phyloP scores from a whole-genome alignment of 2,113 vertebrate species.

The Hassar affinis region DNA sequence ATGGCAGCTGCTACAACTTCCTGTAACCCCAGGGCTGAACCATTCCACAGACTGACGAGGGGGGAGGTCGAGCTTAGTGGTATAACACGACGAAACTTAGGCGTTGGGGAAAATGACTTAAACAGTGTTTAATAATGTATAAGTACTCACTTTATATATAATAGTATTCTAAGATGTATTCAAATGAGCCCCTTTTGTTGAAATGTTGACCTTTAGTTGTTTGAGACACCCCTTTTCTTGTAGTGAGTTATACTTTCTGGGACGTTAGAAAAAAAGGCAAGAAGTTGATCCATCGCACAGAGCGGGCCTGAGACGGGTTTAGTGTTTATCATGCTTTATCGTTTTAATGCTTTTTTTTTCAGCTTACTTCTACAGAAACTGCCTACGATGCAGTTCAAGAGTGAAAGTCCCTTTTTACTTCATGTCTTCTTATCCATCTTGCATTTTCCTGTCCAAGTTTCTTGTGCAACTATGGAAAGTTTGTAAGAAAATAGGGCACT shows the following conservation, averaged over 20 bases:
- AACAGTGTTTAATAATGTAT: not conserved
- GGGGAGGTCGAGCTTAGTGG: not conserved
- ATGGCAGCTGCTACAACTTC: constrained; percentile 89
- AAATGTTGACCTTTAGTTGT: not conserved
- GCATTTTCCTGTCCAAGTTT: not conserved
- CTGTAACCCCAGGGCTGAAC: constrained; percentile 79
- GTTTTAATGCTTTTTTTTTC: not conserved
- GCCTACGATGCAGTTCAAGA: not conserved
- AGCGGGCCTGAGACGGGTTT: constrained; percentile 32
- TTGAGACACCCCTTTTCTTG: constrained; percentile 23
- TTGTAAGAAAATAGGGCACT: not conserved
- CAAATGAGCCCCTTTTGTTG: not conserved
- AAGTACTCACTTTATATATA: fast-evolving
- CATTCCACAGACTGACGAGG: constrained; percentile 61
- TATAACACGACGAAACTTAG: not conserved
- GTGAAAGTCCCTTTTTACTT: not conserved
- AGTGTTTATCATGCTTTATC: not conserved
- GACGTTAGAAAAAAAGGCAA: constrained; percentile 39
- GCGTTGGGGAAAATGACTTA: not conserved
- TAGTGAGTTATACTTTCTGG: constrained; percentile 25
- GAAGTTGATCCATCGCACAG: constrained; percentile 51
- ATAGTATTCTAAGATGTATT: not conserved
- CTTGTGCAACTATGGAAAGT: not conserved
- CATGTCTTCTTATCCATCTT: not conserved
- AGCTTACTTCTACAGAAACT: not conserved